phyloP scores from a whole-genome alignment of 2,888 invertebrate genomes.

The Epinotia nisella region DNA sequence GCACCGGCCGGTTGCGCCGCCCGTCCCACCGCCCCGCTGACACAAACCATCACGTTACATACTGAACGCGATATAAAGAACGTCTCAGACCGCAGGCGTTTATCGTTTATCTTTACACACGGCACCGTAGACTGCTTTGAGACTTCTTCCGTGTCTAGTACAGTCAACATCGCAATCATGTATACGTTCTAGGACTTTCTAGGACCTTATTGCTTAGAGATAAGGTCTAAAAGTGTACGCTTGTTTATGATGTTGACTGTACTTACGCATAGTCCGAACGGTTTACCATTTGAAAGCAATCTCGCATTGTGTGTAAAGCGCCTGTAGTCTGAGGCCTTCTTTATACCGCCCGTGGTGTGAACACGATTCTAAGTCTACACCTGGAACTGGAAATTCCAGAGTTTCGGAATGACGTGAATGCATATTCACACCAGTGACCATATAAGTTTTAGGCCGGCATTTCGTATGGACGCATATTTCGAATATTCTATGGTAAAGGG shows the following conservation, averaged over 20 bases:
- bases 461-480: neutral
- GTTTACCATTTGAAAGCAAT: neutral
- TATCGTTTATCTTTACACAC: neutral
- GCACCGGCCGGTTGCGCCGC: conserved; percentile 78
- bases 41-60: conserved; percentile 34
- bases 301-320: neutral
- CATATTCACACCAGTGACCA: neutral
- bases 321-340: conserved; percentile 2
- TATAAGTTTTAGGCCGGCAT: neutral
- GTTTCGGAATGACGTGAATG: neutral
- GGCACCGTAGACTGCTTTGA: neutral
- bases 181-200: no score
- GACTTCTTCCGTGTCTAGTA: neutral
- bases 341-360: conserved; percentile 4
- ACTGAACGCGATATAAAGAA: neutral
- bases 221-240: neutral
- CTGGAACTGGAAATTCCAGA: neutral
- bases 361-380: neutral
- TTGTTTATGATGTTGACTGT: no score
- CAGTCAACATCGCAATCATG: no score
- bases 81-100: conserved; percentile 7
- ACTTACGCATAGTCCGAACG: neutral
- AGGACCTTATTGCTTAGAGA: neutral
- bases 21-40: conserved; percentile 73
- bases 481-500: neutral